These are phyloP conservation scores for Tipula lateralis DNA, from an alignment of 2,888 invertebrate species.

Conservation along the genomic window DNA sequence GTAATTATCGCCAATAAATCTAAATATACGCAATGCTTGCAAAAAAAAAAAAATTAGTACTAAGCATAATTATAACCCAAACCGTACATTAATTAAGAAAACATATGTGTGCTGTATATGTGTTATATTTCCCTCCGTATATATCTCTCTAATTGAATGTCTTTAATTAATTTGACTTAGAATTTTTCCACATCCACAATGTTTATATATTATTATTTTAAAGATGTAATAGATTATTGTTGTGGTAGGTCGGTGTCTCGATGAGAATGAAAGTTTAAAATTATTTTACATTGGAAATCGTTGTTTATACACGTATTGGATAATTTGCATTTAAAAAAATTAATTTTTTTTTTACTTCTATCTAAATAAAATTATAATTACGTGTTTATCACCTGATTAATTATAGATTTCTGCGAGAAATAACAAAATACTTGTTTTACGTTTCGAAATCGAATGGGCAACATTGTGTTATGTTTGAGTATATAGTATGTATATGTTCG, in stretches of 20 bases:
- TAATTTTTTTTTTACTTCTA: neutral
- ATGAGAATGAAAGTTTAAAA: neutral
- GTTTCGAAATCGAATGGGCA: neutral
- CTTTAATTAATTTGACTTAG: conserved; percentile 19
- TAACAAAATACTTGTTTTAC: neutral
- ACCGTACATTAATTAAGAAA: neutral
- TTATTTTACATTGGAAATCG: neutral
- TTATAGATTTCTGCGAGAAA: neutral
- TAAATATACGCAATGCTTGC: neutral
- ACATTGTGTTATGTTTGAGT: neutral
- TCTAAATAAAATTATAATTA: neutral
- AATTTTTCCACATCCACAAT: neutral
- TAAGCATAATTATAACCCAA: neutral
- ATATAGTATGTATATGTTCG: neutral
- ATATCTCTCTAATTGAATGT: neutral
- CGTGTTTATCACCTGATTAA: conserved; percentile 19
- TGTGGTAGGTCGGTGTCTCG: neutral
- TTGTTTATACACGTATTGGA: neutral
- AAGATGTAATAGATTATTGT: conserved; percentile 5
- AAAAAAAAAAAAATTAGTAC: neutral
- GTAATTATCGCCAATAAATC: conserved; percentile 11
- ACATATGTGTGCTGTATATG: neutral
- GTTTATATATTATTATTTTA: neutral
- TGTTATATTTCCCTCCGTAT: neutral
- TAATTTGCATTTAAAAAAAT: neutral